These are phyloP conservation scores for Pecten maximus DNA, from an alignment of 2,888 invertebrate species.

Conservation along the genomic window DNA sequence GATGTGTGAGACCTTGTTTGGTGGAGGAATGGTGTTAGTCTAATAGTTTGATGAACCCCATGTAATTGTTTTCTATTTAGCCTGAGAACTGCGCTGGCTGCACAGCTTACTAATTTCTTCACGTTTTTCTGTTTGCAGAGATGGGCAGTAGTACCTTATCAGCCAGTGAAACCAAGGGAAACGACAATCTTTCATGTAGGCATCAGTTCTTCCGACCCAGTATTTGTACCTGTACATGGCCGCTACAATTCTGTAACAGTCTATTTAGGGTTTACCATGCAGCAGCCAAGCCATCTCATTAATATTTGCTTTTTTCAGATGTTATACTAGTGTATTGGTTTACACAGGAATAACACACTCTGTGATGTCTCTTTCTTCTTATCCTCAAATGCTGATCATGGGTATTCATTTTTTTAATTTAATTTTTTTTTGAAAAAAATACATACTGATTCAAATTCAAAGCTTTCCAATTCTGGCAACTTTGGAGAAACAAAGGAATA, in stretches of 20 bases:
- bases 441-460: not conserved
- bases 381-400: not conserved
- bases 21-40: not conserved
- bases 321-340: not conserved
- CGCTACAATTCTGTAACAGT: not conserved
- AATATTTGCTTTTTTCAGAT: conserved; percentile 23
- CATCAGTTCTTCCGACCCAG: not conserved
- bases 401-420: not conserved
- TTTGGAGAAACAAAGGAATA: not conserved
- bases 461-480: not conserved
- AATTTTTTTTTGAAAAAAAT: not conserved
- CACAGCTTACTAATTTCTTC: not conserved
- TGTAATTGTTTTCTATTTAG: not conserved
- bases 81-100: conserved; percentile 1
- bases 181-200: conserved; percentile 33
- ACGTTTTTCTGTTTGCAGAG: conserved; percentile 30
- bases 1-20: not conserved
- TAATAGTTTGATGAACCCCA: not conserved
- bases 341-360: not conserved
- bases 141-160: conserved; percentile 5
- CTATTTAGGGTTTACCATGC: not conserved
- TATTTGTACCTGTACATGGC: not conserved
- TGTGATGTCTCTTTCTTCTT: not conserved
- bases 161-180: not conserved
- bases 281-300: conserved; percentile 3